Conservation (phyloP, 2,888 invertebrate species). For the Physocephala rufipes region DNA sequence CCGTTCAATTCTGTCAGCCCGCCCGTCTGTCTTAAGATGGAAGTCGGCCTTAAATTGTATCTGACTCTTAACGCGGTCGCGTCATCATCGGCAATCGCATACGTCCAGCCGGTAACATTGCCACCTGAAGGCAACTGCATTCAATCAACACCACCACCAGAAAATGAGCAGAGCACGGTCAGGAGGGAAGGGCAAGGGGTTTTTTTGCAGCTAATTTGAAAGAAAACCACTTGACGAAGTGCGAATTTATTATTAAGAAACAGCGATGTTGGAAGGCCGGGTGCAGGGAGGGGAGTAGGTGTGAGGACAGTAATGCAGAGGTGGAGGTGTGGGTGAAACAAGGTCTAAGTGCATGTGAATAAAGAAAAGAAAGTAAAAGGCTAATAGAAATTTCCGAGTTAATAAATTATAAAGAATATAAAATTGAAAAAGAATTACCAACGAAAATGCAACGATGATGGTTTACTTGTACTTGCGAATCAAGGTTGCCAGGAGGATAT, state of each 20-base stretch:
- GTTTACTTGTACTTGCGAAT: background rate
- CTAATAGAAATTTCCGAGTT: no score
- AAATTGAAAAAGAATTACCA: no score
- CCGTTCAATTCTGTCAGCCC: constrained; percentile 47
- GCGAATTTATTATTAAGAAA: constrained; percentile 44
- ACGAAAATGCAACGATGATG: constrained; percentile 1
- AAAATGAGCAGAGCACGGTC: no score
- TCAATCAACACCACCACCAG: background rate
- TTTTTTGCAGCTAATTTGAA: constrained; percentile 42
- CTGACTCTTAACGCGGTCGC: constrained; percentile 33
- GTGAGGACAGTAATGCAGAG: constrained; percentile 7
- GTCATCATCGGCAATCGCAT: constrained; percentile 1
- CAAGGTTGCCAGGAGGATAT: background rate
- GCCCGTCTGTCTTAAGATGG: constrained; percentile 36
- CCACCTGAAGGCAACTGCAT: background rate
- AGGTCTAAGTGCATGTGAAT: background rate
- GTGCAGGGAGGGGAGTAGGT: background rate
- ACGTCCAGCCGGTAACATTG: background rate
- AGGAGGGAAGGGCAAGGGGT: no score
- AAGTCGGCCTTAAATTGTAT: no score
- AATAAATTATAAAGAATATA: no score
- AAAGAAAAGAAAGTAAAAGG: no score
- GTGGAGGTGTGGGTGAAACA: background rate
- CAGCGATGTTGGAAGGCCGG: background rate
- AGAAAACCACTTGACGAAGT: constrained; percentile 48